Evolutionary conservation across 2,888 invertebrate genomes (phyloP).

Genomic region (Trichogramma evanescens): DNA sequence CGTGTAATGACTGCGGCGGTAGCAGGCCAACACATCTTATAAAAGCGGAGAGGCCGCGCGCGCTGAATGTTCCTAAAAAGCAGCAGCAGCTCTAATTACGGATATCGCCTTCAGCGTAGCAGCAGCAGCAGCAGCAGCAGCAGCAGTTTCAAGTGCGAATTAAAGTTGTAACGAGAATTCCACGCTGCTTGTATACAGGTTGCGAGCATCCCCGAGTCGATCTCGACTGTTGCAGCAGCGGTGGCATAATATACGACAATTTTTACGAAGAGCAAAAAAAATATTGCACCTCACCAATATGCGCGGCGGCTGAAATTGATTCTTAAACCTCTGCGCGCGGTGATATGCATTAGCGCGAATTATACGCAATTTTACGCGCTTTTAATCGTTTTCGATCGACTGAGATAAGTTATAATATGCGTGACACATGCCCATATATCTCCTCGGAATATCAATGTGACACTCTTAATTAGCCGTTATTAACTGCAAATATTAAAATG

Average conservation of each 20-base stretch:
- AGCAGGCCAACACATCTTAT: slow-evolving; percentile 42
- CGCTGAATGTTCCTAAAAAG: slow-evolving; percentile 44
- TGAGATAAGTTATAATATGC: slow-evolving; percentile 18
- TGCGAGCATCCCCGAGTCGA: neutral
- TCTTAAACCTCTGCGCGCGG: neutral
- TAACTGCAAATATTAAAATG: too few relatives aligned
- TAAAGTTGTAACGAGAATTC: slow-evolving; percentile 15
- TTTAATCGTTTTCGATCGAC: slow-evolving; percentile 32
- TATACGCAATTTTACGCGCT: slow-evolving; percentile 36
- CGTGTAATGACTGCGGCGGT: slow-evolving; percentile 40
- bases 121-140: slow-evolving; percentile 6
- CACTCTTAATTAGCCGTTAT: too few relatives aligned
- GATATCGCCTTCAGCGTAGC: slow-evolving; percentile 19
- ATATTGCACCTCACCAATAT: neutral
- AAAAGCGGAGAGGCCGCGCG: slow-evolving; percentile 37
- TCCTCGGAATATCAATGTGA: too few relatives aligned
- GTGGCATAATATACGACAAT: neutral
- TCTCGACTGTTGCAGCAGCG: neutral
- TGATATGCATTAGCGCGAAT: neutral
- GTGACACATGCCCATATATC: too few relatives aligned
- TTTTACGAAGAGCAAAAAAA: too few relatives aligned
- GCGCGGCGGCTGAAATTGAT: neutral
- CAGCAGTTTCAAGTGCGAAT: slow-evolving; percentile 27
- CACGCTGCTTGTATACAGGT: neutral
- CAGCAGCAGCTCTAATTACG: slow-evolving; percentile 41